Evolutionary conservation across 2,113 vertebrate genomes (phyloP).

Genomic region (Athene noctua): DNA sequence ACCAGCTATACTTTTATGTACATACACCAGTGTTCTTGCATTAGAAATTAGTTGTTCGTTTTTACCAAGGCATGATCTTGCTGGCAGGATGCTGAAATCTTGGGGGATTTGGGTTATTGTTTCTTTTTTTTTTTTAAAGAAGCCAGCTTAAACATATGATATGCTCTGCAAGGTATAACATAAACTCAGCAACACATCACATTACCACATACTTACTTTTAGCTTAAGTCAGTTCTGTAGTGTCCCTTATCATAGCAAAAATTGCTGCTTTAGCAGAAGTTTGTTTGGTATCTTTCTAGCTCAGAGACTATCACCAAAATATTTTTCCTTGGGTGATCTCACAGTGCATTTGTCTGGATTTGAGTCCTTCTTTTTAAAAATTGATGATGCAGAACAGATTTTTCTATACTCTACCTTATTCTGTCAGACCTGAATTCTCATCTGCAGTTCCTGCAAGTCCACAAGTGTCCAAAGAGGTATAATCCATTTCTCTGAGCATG

Average conservation of each 20-base stretch:
- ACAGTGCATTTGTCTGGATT: not conserved
- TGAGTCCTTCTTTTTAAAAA: not conserved
- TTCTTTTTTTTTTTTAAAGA: not conserved
- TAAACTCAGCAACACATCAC: not conserved
- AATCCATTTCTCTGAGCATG: not conserved
- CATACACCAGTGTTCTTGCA: not conserved
- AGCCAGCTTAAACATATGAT: not conserved
- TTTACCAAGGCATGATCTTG: not conserved
- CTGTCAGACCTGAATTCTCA: not conserved
- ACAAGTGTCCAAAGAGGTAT: not conserved
- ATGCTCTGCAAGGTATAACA: not conserved
- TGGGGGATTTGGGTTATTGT: not conserved
- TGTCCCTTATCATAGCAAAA: not conserved
- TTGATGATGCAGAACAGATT: not conserved
- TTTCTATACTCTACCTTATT: not conserved
- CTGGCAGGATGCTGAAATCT: not conserved
- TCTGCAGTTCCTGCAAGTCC: not conserved
- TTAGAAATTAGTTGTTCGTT: not conserved
- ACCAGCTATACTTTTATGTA: not conserved
- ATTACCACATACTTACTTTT: not conserved
- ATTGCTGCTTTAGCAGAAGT: not conserved
- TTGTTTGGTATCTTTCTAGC: not conserved
- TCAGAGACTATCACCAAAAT: not conserved
- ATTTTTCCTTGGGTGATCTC: not conserved
- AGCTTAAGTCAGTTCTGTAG: not conserved